phyloP scores from a whole-genome alignment of 2,888 invertebrate genomes.

The Aphrophora alni region DNA sequence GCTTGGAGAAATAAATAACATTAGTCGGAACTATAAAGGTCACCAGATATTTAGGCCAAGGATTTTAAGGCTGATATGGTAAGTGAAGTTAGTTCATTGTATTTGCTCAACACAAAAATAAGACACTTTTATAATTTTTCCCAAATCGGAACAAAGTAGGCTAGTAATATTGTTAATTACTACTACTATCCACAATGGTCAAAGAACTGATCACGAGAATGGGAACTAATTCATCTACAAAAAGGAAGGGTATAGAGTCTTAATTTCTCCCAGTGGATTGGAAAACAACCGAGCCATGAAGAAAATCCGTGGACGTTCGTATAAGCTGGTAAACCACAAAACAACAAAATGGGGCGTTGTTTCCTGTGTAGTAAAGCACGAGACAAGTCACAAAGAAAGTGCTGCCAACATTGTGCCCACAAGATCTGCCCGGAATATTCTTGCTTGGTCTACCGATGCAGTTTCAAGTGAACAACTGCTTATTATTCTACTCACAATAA shows the following conservation, averaged over 20 bases:
- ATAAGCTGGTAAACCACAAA: background rate
- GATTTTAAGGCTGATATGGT: conserved; percentile 49
- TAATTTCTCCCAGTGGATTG: background rate
- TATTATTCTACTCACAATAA: too few species aligned
- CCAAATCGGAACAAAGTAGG: conserved; percentile 49
- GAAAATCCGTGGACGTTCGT: background rate
- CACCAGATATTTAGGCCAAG: conserved; percentile 50
- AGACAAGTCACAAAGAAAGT: background rate
- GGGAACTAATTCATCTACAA: conserved; percentile 3
- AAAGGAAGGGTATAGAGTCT: background rate
- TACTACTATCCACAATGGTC: conserved; percentile 49
- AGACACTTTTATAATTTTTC: conserved; percentile 50
- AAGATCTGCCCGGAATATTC: conserved; percentile 18
- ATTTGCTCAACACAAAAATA: conserved; percentile 51
- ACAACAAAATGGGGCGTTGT: conserved; percentile 10
- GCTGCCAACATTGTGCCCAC: conserved; percentile 9
- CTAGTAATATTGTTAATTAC: too few species aligned
- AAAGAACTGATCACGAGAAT: conserved; percentile 43
- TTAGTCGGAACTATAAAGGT: conserved; percentile 38
- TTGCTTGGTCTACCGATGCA: too few species aligned
- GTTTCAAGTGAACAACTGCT: too few species aligned
- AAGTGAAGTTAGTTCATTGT: conserved; percentile 46
- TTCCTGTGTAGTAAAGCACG: background rate
- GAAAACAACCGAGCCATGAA: background rate
- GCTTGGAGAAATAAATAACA: conserved; percentile 35